A percentile compares a stretch with the other conserved stretches of the same genome.
Conservation (phyloP, 2,888 invertebrate species). For the Oscheius sp. region DNA sequence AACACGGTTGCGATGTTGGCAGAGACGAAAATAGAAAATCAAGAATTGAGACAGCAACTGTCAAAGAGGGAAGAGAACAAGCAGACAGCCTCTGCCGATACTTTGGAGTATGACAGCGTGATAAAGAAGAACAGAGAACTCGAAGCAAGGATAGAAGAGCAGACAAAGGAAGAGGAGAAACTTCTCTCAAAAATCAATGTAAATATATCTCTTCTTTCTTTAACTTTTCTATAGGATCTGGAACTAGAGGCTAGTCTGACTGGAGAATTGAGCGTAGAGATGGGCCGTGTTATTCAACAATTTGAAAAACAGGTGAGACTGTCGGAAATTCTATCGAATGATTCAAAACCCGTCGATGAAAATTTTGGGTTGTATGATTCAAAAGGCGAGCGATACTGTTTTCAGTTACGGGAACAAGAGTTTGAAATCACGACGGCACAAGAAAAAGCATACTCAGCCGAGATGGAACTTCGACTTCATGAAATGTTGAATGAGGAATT, state of each 20-base stretch:
- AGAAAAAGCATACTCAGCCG: conserved; percentile 7
- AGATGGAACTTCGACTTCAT: conserved; percentile 33
- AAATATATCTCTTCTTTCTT: too few species aligned
- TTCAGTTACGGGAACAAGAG: conserved; percentile 10
- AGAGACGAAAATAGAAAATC: conserved; percentile 1
- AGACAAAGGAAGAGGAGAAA: conserved; percentile 5
- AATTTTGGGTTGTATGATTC: neutral
- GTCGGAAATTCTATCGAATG: too few species aligned
- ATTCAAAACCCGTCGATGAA: too few species aligned
- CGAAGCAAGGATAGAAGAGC: neutral
- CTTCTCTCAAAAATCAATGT: conserved; percentile 1
- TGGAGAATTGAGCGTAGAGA: conserved; percentile 51
- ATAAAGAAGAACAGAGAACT: neutral
- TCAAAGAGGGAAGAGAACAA: neutral
- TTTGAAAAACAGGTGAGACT: conserved; percentile 38
- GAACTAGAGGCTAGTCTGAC: conserved; percentile 46
- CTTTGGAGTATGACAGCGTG: neutral
- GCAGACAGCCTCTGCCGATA: neutral
- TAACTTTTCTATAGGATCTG: too few species aligned
- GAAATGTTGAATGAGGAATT: conserved; percentile 36
- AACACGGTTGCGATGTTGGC: neutral
- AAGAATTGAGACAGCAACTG: neutral
- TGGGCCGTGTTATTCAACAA: conserved; percentile 47
- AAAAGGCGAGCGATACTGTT: neutral
- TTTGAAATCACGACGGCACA: neutral